Percentiles rank a stretch among this genome's conserved stretches.
Evolutionary conservation across 1,140 invertebrate genomes (phyloP).

Genomic region (Drosophila miranda): DNA sequence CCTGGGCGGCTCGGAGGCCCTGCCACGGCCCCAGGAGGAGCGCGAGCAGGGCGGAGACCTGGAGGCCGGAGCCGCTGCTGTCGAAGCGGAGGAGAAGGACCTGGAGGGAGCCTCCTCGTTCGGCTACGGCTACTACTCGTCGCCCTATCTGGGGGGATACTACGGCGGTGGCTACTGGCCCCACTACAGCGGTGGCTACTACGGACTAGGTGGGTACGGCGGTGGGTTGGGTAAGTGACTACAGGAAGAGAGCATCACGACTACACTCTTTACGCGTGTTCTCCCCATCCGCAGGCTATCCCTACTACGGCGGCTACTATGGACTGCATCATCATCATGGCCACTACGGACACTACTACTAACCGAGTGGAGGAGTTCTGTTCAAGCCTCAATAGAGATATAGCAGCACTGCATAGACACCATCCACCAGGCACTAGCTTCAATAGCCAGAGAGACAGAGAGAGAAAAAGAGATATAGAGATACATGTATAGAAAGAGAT

Average conservation of each 20-base stretch:
- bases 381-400: constrained; percentile 30
- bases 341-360: constrained; percentile 75
- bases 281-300: constrained; percentile 55
- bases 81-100: constrained; percentile 68
- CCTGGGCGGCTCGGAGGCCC: constrained; percentile 30
- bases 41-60: constrained; percentile 47
- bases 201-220: constrained; percentile 61
- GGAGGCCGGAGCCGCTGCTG: constrained; percentile 54
- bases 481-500: constrained; percentile 18
- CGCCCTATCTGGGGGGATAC: constrained; percentile 63
- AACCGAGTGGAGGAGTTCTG: constrained; percentile 8
- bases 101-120: constrained; percentile 68
- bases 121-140: constrained; percentile 75
- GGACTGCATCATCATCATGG: constrained; percentile 70
- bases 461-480: constrained; percentile 28
- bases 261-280: not conserved
- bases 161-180: constrained; percentile 57
- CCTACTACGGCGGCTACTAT: constrained; percentile 79
- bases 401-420: constrained; percentile 5
- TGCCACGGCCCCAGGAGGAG: constrained; percentile 61
- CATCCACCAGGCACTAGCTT: constrained; percentile 20
- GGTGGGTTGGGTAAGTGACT: constrained; percentile 5
- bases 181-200: constrained; percentile 62
- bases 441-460: constrained; percentile 3
- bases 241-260: not conserved